phyloP scores from a whole-genome alignment of 2,113 vertebrate genomes.

The Columba livia region DNA sequence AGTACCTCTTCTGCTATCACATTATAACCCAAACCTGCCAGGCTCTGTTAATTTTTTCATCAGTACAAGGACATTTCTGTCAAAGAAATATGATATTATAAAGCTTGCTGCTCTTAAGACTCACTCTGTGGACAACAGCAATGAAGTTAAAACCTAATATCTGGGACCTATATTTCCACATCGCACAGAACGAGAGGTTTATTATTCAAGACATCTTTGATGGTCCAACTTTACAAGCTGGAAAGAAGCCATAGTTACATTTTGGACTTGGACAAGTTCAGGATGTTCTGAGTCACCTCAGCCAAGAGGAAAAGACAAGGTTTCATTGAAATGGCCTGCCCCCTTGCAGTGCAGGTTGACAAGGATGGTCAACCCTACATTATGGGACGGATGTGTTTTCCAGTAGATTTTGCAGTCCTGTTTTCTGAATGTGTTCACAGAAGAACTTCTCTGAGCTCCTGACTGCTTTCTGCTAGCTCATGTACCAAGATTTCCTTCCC shows the following conservation, averaged over 20 bases:
- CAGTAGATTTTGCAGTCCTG: neutral
- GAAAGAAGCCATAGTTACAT: neutral
- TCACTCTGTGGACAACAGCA: neutral
- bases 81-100: neutral
- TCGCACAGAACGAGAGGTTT: neutral
- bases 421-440: neutral
- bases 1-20: neutral
- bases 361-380: neutral
- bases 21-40: neutral
- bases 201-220: neutral
- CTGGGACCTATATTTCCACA: neutral
- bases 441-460: neutral
- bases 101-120: neutral
- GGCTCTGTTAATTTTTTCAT: neutral
- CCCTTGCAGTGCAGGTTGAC: rapidly evolving
- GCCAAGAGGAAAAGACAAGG: neutral
- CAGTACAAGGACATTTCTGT: neutral
- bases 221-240: neutral
- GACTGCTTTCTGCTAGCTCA: neutral
- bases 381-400: neutral
- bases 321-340: neutral
- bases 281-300: neutral
- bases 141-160: neutral
- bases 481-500: neutral
- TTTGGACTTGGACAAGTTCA: neutral